phyloP scores from a whole-genome alignment of 2,113 vertebrate species.

The Pelodiscus sinensis region DNA sequence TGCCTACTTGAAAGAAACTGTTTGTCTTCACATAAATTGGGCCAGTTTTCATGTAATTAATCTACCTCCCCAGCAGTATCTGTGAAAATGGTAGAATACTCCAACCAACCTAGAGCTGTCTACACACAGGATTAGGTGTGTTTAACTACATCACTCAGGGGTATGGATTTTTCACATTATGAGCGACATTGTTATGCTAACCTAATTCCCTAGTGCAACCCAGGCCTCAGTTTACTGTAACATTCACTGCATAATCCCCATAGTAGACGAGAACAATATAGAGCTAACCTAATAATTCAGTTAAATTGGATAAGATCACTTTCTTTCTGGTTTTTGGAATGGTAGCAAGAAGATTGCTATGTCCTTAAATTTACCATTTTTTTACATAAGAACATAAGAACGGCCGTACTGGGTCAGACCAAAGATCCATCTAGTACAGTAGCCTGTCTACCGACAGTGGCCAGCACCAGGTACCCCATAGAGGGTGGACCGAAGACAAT shows the following conservation, averaged over 20 bases:
- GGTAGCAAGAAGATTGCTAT: not conserved
- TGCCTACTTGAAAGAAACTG: not conserved
- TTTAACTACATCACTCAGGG: not conserved
- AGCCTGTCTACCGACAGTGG: too few species aligned
- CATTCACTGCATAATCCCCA: not conserved
- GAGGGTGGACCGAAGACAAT: too few species aligned
- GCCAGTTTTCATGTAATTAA: not conserved
- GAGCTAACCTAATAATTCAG: not conserved
- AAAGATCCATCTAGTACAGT: too few species aligned
- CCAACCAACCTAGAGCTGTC: not conserved
- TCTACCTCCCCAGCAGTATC: not conserved
- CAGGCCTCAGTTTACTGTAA: not conserved
- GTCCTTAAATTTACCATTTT: not conserved
- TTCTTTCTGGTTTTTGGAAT: not conserved
- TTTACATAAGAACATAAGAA: too few species aligned
- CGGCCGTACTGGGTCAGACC: too few species aligned
- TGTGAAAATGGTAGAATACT: not conserved
- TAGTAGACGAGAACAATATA: not conserved
- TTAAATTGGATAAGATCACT: not conserved
- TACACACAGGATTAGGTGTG: not conserved
- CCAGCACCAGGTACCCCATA: too few species aligned
- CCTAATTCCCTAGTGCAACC: not conserved
- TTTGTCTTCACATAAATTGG: not conserved
- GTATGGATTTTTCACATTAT: not conserved
- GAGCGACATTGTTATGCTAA: not conserved